Conservation (phyloP, 2,797 vertebrate genomes). For the Schizopygopsis malacanthus region DNA sequence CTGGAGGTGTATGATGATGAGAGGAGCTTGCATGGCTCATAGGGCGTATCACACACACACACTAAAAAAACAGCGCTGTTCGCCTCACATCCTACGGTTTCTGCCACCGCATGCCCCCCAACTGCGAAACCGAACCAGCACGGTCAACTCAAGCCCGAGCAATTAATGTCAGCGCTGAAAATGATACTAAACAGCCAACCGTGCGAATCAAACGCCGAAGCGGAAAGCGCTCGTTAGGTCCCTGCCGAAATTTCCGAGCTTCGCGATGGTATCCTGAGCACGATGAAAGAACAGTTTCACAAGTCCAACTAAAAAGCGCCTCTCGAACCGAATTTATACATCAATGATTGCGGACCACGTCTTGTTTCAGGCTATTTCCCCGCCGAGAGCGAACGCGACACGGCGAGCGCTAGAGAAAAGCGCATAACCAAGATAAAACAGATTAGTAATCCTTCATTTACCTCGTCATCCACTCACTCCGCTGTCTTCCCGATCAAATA, state of each 20-base stretch:
- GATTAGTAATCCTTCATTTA: conserved; percentile 57
- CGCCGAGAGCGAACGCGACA: not conserved
- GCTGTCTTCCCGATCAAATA: conserved; percentile 29
- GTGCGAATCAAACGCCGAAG: conserved; percentile 46
- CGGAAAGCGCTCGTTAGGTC: conserved; percentile 26
- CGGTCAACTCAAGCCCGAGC: conserved; percentile 19
- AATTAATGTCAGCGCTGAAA: conserved; percentile 21
- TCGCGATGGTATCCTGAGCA: conserved; percentile 27
- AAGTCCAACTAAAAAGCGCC: conserved; percentile 41
- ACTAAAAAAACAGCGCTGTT: conserved; percentile 41
- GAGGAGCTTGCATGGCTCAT: conserved; percentile 47
- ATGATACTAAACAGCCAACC: conserved; percentile 31
- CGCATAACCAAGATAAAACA: conserved; percentile 52
- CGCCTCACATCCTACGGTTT: not conserved
- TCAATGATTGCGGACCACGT: conserved; percentile 14
- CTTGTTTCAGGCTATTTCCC: conserved; percentile 43
- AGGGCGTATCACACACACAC: conserved; percentile 62
- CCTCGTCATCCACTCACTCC: conserved; percentile 56
- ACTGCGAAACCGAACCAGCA: conserved; percentile 28
- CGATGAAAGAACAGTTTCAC: conserved; percentile 40
- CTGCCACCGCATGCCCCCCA: conserved; percentile 4
- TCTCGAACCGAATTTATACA: conserved; percentile 12
- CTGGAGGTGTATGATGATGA: conserved; percentile 51
- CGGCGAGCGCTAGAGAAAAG: conserved; percentile 25
- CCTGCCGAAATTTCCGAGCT: conserved; percentile 27